Base-by-base conservation (phyloP, 2,888 invertebrate species). In the Calliphora vomitoria region DNA sequence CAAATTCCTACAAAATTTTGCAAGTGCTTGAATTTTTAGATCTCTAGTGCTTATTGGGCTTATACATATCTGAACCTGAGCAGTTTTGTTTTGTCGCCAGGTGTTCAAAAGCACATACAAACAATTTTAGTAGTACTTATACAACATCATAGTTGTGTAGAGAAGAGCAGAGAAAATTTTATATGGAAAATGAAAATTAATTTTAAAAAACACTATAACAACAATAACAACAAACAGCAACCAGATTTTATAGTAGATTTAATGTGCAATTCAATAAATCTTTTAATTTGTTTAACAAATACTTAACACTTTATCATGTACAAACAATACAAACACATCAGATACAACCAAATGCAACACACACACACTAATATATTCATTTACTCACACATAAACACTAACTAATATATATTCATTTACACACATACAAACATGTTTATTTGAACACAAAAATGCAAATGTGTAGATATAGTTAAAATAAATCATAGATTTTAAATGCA, bases 261-360 rank as follows among this genome's bases (percentile, higher is more conserved):
- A 80, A 80, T 83, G 31, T 86, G 75, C 79, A 80, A 83, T 80
- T 75, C 82, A 86, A 86, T 86, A 86, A 86, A 83, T 82, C 79
- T 69, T 86, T 47, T 80, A 83, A 83, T 86, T 82, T 86, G 80
- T 83, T 82, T 71, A 83, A 86, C 86, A 86, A 82, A 86, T 74
- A 75, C 82, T 82, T 74, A 74, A 82, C 62, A 82, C 74, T 68
- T 80, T 75, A 69, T 83, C 62, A 35, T 69, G n/a, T 66, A 47
- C 55, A 71, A 35, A 69, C 11, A 53, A 35, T 47, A 50, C 25
- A 74, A n/a, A 68, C 25, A 25, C 18, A 50, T 20, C 35, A 71
- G 31, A 68, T 15, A 41, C 53, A 68, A 18, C 3, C 18, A 44
- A 0, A 64, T 18, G n/a, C n/a, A n/a, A n/a, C 5, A 15, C 10